phyloP scores from a whole-genome alignment of 2,797 vertebrate species.

The Typhlichthys eigenmanni region DNA sequence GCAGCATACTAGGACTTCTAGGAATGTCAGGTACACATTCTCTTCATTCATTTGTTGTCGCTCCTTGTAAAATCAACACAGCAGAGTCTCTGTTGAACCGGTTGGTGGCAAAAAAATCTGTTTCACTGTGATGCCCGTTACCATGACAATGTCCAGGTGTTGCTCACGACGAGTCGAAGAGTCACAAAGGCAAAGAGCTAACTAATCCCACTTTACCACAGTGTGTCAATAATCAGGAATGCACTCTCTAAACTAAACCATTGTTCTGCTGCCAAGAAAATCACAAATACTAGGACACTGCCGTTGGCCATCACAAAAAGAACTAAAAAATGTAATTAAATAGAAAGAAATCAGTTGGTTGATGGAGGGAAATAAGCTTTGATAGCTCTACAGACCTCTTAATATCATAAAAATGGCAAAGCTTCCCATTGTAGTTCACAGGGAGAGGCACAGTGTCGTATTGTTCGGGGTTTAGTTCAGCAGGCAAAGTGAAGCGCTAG shows the following conservation, averaged over 20 bases:
- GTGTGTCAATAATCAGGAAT: constrained; percentile 69
- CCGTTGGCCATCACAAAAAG: constrained; percentile 46
- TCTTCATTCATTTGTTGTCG: constrained; percentile 32
- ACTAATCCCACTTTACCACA: constrained; percentile 70
- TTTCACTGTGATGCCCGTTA: constrained; percentile 72
- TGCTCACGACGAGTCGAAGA: constrained; percentile 55
- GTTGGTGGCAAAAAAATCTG: constrained; percentile 77
- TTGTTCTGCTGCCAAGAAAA: constrained; percentile 73
- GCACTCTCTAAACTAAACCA: constrained; percentile 66
- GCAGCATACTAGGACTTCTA: neutral
- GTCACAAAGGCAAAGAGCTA: constrained; percentile 53
- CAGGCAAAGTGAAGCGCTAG: constrained; percentile 15
- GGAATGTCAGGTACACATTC: constrained; percentile 31
- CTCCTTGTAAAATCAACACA: constrained; percentile 46
- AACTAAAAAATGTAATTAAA: constrained; percentile 15
- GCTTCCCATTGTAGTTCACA: constrained; percentile 30
- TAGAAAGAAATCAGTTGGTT: constrained; percentile 40
- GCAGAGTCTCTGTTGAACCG: constrained; percentile 81
- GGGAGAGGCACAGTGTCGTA: constrained; percentile 41
- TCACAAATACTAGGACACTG: constrained; percentile 55
- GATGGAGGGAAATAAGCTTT: constrained; percentile 48
- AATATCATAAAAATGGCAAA: constrained; percentile 50
- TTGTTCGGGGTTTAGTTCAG: constrained; percentile 46
- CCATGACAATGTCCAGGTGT: constrained; percentile 78
- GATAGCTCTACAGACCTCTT: constrained; percentile 60